A percentile compares a stretch with the other conserved stretches of the same genome.
Evolutionary conservation across 2,888 invertebrate genomes (phyloP).

Genomic region (Arrhopalites spinosus): DNA sequence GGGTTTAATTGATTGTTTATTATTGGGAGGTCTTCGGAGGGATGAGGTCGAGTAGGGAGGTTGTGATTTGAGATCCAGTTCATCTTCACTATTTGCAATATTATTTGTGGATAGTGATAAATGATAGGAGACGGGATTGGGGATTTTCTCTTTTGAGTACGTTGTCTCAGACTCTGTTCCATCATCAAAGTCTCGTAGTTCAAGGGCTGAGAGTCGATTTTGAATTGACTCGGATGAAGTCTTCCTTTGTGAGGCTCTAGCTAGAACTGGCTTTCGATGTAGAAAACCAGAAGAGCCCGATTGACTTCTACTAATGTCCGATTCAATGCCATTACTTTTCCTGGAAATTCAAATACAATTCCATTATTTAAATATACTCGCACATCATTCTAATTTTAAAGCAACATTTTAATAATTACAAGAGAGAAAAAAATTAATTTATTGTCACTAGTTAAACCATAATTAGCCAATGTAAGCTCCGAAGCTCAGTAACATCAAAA

Average conservation of each 20-base stretch:
- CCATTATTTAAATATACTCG: no score
- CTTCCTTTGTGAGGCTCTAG: constrained; percentile 35
- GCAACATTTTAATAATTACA: no score
- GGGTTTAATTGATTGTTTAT: constrained; percentile 1
- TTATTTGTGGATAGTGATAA: constrained; percentile 34
- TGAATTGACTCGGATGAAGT: constrained; percentile 33
- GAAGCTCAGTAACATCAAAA: no score
- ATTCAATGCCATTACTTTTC: constrained; percentile 22
- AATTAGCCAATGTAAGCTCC: no score
- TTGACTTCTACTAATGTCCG: constrained; percentile 35
- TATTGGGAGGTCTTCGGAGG: constrained; percentile 25
- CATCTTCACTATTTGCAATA: constrained; percentile 24
- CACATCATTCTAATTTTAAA: no score
- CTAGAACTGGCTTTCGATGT: constrained; percentile 38
- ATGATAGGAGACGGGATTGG: constrained; percentile 28
- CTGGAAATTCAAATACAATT: not conserved
- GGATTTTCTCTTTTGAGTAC: constrained; percentile 18
- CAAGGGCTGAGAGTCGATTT: constrained; percentile 24
- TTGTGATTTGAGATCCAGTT: constrained; percentile 12
- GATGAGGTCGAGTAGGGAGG: constrained; percentile 28
- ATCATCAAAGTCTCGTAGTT: constrained; percentile 38
- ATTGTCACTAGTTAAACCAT: no score
- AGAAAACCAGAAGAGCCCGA: constrained; percentile 39
- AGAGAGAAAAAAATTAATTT: no score
- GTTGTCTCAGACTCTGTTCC: constrained; percentile 33